These are phyloP conservation scores for Syngnathus acus DNA, from an alignment of 2,797 vertebrate species.

Conservation along the genomic window DNA sequence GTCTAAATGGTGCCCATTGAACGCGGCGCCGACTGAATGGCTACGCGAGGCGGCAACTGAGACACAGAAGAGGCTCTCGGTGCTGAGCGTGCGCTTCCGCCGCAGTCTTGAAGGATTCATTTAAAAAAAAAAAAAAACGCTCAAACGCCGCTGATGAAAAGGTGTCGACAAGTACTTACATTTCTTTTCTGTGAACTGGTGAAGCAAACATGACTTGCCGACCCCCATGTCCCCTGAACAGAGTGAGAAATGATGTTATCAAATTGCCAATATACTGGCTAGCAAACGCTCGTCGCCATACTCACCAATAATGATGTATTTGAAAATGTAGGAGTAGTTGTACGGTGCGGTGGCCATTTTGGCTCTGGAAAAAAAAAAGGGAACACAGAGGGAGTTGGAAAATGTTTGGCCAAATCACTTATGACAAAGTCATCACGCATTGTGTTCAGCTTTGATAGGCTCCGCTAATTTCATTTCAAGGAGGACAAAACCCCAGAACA, in stretches of 20 bases:
- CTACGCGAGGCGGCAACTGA: constrained; percentile 59
- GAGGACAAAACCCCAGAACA: neutral
- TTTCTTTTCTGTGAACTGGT: constrained; percentile 99
- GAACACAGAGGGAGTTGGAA: neutral
- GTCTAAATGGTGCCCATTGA: constrained; percentile 51
- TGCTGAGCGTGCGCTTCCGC: constrained; percentile 16
- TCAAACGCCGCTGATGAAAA: constrained; percentile 34
- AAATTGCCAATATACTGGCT: too few relatives aligned
- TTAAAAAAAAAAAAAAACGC: neutral
- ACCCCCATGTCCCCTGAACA: constrained; percentile 94
- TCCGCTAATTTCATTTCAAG: neutral
- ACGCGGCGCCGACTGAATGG: constrained; percentile 51
- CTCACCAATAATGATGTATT: constrained; percentile 99
- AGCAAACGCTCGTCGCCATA: constrained; percentile 22
- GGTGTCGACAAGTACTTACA: constrained; percentile 76
- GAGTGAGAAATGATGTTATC: too few relatives aligned
- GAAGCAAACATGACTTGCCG: constrained; percentile 98
- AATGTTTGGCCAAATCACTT: neutral
- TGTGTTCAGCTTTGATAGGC: neutral
- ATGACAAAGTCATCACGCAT: neutral
- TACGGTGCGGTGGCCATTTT: constrained; percentile 98
- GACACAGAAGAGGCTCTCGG: constrained; percentile 44
- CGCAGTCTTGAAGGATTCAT: constrained; percentile 26
- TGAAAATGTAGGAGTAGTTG: constrained; percentile 99
- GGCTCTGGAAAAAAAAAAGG: constrained; percentile 76